Percentiles rank a stretch among this genome's conserved stretches.
Evolutionary conservation across 2,888 invertebrate genomes (phyloP).

Genomic region (Ormyrus pomaceus): DNA sequence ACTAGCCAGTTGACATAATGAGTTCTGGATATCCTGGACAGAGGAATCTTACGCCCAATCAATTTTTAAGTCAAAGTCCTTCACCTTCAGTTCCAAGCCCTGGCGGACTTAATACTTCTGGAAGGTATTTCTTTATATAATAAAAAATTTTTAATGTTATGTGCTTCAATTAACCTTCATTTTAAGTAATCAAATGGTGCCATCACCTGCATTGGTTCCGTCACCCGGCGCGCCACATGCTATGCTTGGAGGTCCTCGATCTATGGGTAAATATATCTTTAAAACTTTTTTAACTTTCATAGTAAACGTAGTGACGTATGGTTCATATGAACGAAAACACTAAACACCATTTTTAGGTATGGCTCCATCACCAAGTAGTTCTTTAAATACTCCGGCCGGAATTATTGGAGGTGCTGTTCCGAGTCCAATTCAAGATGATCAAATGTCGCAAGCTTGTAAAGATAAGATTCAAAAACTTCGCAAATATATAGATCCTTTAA

Average conservation of each 20-base stretch:
- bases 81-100: constrained; percentile 87
- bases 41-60: constrained; percentile 84
- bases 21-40: constrained; percentile 76
- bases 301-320: background rate
- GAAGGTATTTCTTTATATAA: constrained; percentile 35
- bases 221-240: constrained; percentile 82
- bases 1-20: constrained; percentile 76
- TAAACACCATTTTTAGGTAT: constrained; percentile 72
- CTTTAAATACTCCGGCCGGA: constrained; percentile 86
- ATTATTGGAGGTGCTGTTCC: constrained; percentile 76
- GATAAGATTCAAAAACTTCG: constrained; percentile 95
- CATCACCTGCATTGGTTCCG: constrained; percentile 83
- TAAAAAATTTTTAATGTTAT: constrained; percentile 15
- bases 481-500: constrained; percentile 94
- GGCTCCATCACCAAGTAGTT: constrained; percentile 88
- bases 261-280: constrained; percentile 75
- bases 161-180: background rate
- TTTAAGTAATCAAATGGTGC: constrained; percentile 80
- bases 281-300: background rate
- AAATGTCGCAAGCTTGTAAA: constrained; percentile 93
- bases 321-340: background rate
- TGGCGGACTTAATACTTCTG: constrained; percentile 80
- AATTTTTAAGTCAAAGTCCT: constrained; percentile 88
- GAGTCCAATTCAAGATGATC: constrained; percentile 79
- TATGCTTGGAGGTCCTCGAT: constrained; percentile 79